A percentile compares a stretch with the other conserved stretches of the same genome.
Evolutionary conservation across 2,113 vertebrate species (phyloP).

Genomic region (Scopus umbretta): DNA sequence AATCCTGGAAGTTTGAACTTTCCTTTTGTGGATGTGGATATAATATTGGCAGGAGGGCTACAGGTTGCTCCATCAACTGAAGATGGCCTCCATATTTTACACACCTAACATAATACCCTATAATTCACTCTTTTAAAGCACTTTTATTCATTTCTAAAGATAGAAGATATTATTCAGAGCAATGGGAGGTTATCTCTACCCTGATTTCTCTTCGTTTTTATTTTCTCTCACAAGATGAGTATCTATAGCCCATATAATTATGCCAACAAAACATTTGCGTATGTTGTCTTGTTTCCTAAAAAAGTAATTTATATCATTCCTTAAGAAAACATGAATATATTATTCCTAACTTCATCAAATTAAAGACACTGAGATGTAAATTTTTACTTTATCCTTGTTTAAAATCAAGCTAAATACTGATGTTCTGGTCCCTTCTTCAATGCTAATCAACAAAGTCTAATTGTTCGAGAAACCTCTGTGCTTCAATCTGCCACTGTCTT

Average conservation of each 20-base stretch:
- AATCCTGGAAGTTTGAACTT: neutral
- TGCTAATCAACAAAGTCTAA: neutral
- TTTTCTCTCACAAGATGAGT: neutral
- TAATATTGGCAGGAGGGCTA: neutral
- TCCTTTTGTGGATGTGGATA: neutral
- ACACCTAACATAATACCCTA: neutral
- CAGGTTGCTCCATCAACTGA: neutral
- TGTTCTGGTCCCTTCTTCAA: neutral
- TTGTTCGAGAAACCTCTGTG: neutral
- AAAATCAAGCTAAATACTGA: neutral
- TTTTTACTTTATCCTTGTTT: neutral
- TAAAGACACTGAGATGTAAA: neutral
- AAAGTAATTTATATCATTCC: neutral
- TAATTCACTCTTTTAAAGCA: neutral
- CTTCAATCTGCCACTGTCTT: neutral
- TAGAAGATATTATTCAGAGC: neutral
- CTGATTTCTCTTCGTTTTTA: neutral
- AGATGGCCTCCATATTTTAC: neutral
- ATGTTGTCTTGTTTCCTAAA: neutral
- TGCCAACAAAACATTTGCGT: neutral
- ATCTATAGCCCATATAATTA: neutral
- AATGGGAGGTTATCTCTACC: neutral
- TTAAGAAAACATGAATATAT: neutral
- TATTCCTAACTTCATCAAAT: neutral
- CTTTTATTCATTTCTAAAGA: neutral